Base-by-base conservation (phyloP, 2,797 vertebrate species). In the Dallia pectoralis region DNA sequence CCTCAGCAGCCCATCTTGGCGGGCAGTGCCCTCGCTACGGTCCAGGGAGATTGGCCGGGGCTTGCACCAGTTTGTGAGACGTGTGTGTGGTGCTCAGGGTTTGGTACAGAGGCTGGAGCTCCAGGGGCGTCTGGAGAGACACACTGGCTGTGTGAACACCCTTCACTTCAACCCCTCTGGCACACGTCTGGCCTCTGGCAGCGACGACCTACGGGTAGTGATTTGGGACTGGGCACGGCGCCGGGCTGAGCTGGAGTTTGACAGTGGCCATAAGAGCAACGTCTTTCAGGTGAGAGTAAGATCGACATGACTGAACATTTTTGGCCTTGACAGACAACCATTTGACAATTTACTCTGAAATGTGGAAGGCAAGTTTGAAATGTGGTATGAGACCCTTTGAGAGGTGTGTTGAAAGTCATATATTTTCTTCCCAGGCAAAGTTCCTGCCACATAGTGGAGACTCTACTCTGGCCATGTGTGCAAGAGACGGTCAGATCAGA, bases 381-480 rank as follows among this genome's bases (percentile, higher is more conserved):
- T 59, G 22, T 25, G 53, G n/a, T 56, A 22, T 2, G 14, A 22
- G 53, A 59, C 22, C 9, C 25, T 56, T 59, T 59, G 53, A 25
- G 22, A 27, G 53, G 25, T 25, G 53, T 59, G 11, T 12, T 51
- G 48, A 51, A 51, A 25, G 22, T 22, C 27, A 22, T 14, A 22
- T 11, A n/a, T 67, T 25, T n/a, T 36, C 44, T 30, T 49, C 33
- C 14, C 0, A 98, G 97, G 97, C 97, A 27, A 99, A 99, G 88
- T 99, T 99, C 88, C 94, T 99, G 77, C 97, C 97, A 61, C 97
- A 99, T 91, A 98, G 96, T 0, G 97, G 97, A 0, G 97, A 99
- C 88, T 97, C 96, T n/a, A 98, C 97, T 1, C 84, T 98, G 85
- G 97, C 96, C 72, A 99, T 97, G 96, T 98, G 97, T 18, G 96